Base-by-base conservation (phyloP, 2,113 vertebrate genomes). In the Rutilus rutilus region DNA sequence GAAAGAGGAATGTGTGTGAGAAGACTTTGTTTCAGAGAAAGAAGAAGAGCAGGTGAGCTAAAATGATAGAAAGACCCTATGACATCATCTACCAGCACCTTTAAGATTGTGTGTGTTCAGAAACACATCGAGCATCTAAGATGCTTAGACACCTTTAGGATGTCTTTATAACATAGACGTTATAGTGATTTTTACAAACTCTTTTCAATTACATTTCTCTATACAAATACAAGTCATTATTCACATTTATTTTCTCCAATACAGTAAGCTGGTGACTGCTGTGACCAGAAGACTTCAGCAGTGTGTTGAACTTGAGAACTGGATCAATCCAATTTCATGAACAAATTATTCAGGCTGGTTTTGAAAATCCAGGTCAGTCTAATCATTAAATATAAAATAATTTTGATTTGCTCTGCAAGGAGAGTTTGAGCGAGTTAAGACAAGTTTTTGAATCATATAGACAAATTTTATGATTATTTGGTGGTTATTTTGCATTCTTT, bases 1-100 rank as follows among this genome's bases (percentile, higher is more conserved):
- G 36, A 88, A 82, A 84, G 83, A 42, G 36, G 17, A 50, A 57
- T 19, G 25, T 33, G n/a, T 77, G 79, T 83, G 73, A 52, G 50
- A 33, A 57, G 59, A 60, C 62, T 73, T 78, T 73, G 84, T 86
- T 42, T 85, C 6, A 0, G 39, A 33, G 27, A 78, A 33, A 59
- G 23, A n/a, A 80, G 67, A 50, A 11, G 45, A 57, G 47, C 77
- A 57, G 54, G 59, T 74, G 65, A 67, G 65, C 54, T 59, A 59
- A 47, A 82, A 82, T 82, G 77, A 50, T 30, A 75, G 64, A 73
- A 10, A 54, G 33, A 79, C 33, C 83, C 52, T 5, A 10, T 71
- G 59, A 74, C 59, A n/a, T 79, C 23, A 62, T 80, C 33, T 27
- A 80, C 12, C 36, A 75, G n/a, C 57, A 45, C 6, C 17, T 12